Base-by-base conservation (phyloP, 2,888 invertebrate genomes). In the Zygothrica quintamaculata region DNA sequence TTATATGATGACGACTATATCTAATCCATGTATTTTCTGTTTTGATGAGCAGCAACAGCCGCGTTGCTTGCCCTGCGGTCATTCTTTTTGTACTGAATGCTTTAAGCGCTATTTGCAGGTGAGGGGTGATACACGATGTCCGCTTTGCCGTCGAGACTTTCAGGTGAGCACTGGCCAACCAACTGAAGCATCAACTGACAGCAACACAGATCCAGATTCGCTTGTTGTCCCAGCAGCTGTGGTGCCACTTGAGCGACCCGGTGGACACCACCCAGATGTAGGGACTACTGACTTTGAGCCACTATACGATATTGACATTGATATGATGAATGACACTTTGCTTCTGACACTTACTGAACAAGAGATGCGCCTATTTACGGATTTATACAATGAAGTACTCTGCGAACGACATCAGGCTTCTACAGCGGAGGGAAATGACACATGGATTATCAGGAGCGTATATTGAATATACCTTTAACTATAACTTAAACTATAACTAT, bases 1-100 rank as follows among this genome's bases (percentile, higher is more conserved):
- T 46, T 13, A 12, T 33, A 59, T 16, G 15, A 67, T 65, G 66
- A 65, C 40, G 66, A 42, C 18, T 46, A 44, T 34, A 18, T 36
- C 47, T 42, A 57, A 61, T 15, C 61, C 59, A 66, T 78, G 78
- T 62, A 67, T 74, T 53, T 77, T 78, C 69, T 78, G 78, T 69
- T 64, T 78, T 61, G 78, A 78, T 52, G 74, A 74, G 29, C 74
- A 64, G 65, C 66, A 42, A 0, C 16, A 22, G n/a, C 80, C 77
- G 1, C 58, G 31, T 12, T 51, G 44, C 26, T 62, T 78, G 29
- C 43, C 66, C 33, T 78, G 78, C 55, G 66, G 71, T 3, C 78
- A 78, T 47, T 74, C 74, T 3, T 78, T 78, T 37, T 78, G 78
- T 26, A n/a, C 52, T 7, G 72, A 57, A 3, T 78, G 78, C 12